Base-by-base conservation (phyloP, 2,888 invertebrate species). In the Pseudeuparius sepicola region DNA sequence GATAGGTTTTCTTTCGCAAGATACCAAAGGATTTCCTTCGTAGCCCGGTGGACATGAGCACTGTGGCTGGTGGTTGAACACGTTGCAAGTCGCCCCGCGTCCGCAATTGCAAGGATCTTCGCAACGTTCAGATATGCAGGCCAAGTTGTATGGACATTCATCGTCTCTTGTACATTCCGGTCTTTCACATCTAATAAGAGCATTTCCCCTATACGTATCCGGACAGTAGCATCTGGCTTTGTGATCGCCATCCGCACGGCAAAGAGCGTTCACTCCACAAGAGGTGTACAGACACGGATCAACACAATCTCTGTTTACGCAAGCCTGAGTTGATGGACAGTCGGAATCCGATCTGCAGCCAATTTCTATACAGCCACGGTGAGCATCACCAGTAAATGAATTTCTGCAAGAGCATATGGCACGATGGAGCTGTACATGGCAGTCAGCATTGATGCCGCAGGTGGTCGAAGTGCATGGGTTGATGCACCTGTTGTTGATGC, bases 261-360 rank as follows among this genome's bases (percentile, higher is more conserved):
- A 90, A 16, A 75, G 64, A n/a, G 89, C 87, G 43, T 83, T 80
- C 1, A 63, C 46, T 12, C 89, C 89, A 52, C 90, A 90, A 33
- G 82, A 83, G 1, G 84, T 78, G 47, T 78, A 77, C 2, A 71
- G 62, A 50, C 89, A 90, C 2, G 86, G 80, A 57, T 87, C 78
- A 7, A 78, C 65, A 56, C 90, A 90, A 52, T 83, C 75, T 39
- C 78, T 74, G 52, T 86, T 80, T 46, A 88, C 73, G 53, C 90
- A 90, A 14, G 84, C 80, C 60, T 87, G 79, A 26, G 75, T 77
- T 31, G 81, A 68, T 4, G 85, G 76, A 57, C 92, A 92, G 46
- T 89, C 88, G 33, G 78, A 77, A 56, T 90, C 85, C 29, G 78
- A 76, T 48, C 84, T 76, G 53, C 92, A 92, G 49, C 90, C 87